Evolutionary conservation across 2,797 vertebrate genomes (phyloP), one percentile per base, ranked within the genome.

Genomic region (Botia almorhae): DNA sequence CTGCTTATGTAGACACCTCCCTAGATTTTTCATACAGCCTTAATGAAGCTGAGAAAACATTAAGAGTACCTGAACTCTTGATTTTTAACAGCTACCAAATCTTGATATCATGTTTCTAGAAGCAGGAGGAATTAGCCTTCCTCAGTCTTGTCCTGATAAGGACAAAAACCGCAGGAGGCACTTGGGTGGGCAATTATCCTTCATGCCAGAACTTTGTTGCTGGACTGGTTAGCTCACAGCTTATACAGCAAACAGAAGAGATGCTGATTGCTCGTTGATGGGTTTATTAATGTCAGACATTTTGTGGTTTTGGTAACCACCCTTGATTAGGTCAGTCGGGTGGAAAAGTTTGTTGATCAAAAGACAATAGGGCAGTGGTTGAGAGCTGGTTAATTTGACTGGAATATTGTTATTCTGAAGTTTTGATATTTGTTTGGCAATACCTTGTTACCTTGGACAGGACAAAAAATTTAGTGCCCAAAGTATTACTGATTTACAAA

Each of bases 141-240:
- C 88, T 89, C 89, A 89, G 88, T 87, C 89, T 82, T 88, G 69
- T 82, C 39, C 39, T 85, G 91, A 92, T 92, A 90, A 82, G 75
- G 86, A 91, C 91, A 89, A 78, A 70, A 85, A 85, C 80, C 11
- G 69, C 89, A 89, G 90, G 82, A 81, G 69, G 64, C 87, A 84
- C 61, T 82, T 87, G 80, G 81, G 81, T 79, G 87, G 85, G 86
- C 85, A 89, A 89, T 91, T 89, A 90, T 86, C 85, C 64, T 83
- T 83, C 76, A 43, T 43, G 2, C 39, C 39, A 43, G 39, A 43
- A 43, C 39, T 1, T 43, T 43, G 39, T 43, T 43, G 39, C 39
- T 43, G 39, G 39, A 43, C 39, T 43, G 39, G 10, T 43, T 43
- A 83, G 84, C 83, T 78, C 71, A 78, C 39, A 43, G 39, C 89